phyloP scores from a whole-genome alignment of 2,888 invertebrate genomes.

The Chironomus riparius region DNA sequence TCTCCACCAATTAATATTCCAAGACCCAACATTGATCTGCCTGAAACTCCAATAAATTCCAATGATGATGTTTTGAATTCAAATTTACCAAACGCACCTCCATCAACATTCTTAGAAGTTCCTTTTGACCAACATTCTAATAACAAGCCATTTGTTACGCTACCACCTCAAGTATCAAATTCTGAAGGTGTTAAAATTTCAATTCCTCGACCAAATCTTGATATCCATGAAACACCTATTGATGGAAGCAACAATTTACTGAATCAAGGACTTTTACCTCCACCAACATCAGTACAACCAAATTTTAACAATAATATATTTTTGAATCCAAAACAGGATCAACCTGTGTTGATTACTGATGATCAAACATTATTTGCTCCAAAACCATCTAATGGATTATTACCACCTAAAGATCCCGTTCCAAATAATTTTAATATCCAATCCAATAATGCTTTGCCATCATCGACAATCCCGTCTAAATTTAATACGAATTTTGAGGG shows the following conservation, averaged over 20 bases:
- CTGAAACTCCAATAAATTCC: neutral
- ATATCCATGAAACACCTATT: neutral
- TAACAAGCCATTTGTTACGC: neutral
- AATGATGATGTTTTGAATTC: neutral
- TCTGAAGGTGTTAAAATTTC: neutral
- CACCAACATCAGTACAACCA: neutral
- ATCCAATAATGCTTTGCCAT: neutral
- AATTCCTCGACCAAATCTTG: slow-evolving; percentile 6
- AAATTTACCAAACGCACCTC: neutral
- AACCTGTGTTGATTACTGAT: slow-evolving; percentile 15
- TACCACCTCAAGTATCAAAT: neutral
- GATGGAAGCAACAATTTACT: neutral
- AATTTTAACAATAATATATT: neutral
- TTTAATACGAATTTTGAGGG: no score
- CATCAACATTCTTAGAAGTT: neutral
- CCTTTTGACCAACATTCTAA: neutral
- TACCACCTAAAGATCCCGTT: slow-evolving; percentile 8
- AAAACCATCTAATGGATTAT: slow-evolving; percentile 10
- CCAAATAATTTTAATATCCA: neutral
- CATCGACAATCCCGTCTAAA: neutral
- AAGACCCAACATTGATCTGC: neutral
- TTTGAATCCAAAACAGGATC: neutral
- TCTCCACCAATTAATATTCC: slow-evolving; percentile 9
- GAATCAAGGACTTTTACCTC: slow-evolving; percentile 9
- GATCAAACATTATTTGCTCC: neutral